A percentile compares a stretch with the other conserved stretches of the same genome.
Conservation (phyloP, 2,797 vertebrate genomes). For the Arnoldichthys spilopterus region DNA sequence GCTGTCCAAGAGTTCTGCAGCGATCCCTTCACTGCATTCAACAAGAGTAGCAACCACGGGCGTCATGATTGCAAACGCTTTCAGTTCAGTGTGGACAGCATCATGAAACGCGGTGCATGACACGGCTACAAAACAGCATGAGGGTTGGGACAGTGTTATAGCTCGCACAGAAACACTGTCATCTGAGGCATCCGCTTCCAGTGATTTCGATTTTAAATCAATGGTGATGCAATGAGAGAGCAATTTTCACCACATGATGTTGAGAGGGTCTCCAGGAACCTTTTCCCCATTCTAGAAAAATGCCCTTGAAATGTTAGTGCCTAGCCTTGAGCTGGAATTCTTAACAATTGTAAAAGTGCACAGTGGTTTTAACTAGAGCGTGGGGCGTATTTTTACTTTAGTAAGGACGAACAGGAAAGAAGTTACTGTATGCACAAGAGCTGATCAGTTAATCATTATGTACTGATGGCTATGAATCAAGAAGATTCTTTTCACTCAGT, state of each 20-base stretch:
- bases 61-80: not conserved
- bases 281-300: not conserved
- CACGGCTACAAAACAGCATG: not conserved
- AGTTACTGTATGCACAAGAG: not conserved
- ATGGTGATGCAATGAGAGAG: not conserved
- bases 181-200: not conserved
- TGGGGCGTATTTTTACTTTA: not conserved
- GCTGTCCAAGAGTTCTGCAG: not conserved
- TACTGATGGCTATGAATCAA: not conserved
- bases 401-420: not conserved
- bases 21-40: not conserved
- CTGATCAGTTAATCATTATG: not conserved
- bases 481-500: too few species aligned
- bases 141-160: not conserved
- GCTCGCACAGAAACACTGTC: not conserved
- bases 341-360: not conserved
- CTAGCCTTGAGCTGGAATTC: not conserved
- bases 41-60: not conserved
- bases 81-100: not conserved
- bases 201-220: not conserved
- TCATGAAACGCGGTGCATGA: not conserved
- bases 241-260: not conserved
- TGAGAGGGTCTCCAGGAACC: not conserved
- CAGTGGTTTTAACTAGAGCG: not conserved
- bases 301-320: conserved; percentile 1